Evolutionary conservation across 2,797 vertebrate species (phyloP), one percentile per base, ranked within the genome.

Genomic region (Odontamblyopus rebecca): DNA sequence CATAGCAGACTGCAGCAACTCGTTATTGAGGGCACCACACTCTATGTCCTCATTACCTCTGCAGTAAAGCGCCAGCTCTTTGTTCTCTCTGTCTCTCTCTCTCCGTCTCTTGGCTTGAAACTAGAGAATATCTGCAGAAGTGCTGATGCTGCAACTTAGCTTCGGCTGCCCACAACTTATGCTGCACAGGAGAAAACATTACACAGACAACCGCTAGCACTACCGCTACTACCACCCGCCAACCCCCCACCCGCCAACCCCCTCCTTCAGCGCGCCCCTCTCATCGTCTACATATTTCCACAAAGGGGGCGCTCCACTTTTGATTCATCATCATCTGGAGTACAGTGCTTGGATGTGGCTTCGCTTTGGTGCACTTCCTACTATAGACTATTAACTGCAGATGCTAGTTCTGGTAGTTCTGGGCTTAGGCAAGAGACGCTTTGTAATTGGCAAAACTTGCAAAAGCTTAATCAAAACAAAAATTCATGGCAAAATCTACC

Each of bases 121-220:
- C 88, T 84, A 83, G 90, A 91, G 92, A 92, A 86, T 89, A 91
- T 87, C 78, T 88, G 80, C 82, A 88, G 89, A 91, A 92, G 85
- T 91, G 92, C 92, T 93, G 93, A 93, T 88, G 86, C 88, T 89
- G 92, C 91, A 91, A 62, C 87, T 92, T 91, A 83, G 88, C 84
- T 78, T 73, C 73, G 85, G 89, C 92, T 92, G 88, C 89, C 91
- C 90, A 90, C 90, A 91, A 88, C 89, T 89, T 89, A 86, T 91
- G 87, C 91, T 79, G 89, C 89, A 89, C 87, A 86, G 85, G 86
- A 90, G 88, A 89, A 89, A 90, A 88, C 85, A 86, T 73, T 85
- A 88, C 87, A 67, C 87, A 88, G 89, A 87, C 85, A 88, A 82
- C 88, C 84, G 61, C 61, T 41, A 63, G 61, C 61, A 63, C 61